Base-by-base conservation (phyloP, 2,113 vertebrate species). In the Crotalus helleri region DNA sequence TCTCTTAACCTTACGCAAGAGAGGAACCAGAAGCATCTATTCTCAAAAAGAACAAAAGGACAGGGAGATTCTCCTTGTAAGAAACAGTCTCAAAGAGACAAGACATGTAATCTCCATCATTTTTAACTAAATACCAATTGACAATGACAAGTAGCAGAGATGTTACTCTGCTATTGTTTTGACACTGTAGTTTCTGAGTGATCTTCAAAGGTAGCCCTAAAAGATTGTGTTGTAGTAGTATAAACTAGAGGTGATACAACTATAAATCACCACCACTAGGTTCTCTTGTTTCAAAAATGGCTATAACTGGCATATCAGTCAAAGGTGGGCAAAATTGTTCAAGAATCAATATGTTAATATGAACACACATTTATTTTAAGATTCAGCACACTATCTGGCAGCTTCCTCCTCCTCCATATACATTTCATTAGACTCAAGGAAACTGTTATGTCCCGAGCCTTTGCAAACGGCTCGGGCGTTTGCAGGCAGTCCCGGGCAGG, bases 371-470 rank as follows among this genome's bases (percentile, higher is more conserved):
- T 91, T 92, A 91, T 95, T 81, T 91, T 51, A 58, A 0, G n/a
- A 88, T 95, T 95, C 88, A 55, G 15, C 91, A 51, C 26, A 23
- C 26, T 94, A 93, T 93, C 90, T 92, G 94, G 89, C 6, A 3
- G n/a, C 17, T 53, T 94, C 33, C 81, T 44, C 93, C 92, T 89
- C 39, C 23, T 19, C 4, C 12, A 1, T 89, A 49, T n/a, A 46
- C 9, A 61, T 64, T 11, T 87, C 94, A 39, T 93, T 89, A 95
- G 54, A 94, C 53, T 54, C 96, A 96, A 92, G 93, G 49, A 94
- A 96, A n/a, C n/a, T n/a, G n/a, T n/a, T n/a, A n/a, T n/a, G n/a
- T n/a, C n/a, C n/a, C n/a, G n/a, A n/a, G n/a, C n/a, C n/a, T n/a
- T n/a, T n/a, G n/a, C n/a, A n/a, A n/a, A n/a, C n/a, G n/a, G n/a